These are phyloP conservation scores for Patella depressa DNA, from an alignment of 2,888 invertebrate species.

Conservation along the genomic window DNA sequence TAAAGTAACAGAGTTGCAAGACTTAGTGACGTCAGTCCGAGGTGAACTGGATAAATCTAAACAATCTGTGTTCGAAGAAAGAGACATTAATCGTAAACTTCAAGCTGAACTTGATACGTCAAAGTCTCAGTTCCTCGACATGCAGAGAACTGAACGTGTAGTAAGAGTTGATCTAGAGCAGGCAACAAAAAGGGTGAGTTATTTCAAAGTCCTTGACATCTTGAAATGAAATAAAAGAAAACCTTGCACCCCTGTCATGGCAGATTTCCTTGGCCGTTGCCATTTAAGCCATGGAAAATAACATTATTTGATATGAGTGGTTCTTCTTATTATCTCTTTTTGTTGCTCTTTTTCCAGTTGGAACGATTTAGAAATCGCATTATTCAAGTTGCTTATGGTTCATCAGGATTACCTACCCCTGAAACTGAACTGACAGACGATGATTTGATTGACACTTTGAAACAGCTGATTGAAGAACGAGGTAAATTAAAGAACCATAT, in stretches of 20 bases:
- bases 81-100: conserved; percentile 56
- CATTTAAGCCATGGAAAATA: too few relatives aligned
- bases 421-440: conserved; percentile 66
- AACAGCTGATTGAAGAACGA: conserved; percentile 63
- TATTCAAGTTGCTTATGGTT: conserved; percentile 66
- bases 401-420: conserved; percentile 64
- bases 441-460: conserved; percentile 62
- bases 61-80: conserved; percentile 51
- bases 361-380: conserved; percentile 69
- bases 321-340: too few relatives aligned
- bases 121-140: conserved; percentile 60
- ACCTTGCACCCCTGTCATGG: too few relatives aligned
- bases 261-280: too few relatives aligned
- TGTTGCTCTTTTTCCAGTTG: conserved; percentile 47
- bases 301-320: too few relatives aligned
- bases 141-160: conserved; percentile 67
- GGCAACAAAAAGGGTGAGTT: conserved; percentile 62
- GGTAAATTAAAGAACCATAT: conserved; percentile 54
- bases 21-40: conserved; percentile 56
- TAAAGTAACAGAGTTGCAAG: conserved; percentile 60
- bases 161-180: conserved; percentile 69
- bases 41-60: conserved; percentile 65
- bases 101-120: conserved; percentile 58
- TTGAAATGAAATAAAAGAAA: too few relatives aligned
- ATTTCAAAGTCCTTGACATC: too few relatives aligned